These are phyloP conservation scores for Phaethon lepturus DNA, from an alignment of 2,113 vertebrate genomes.

Conservation along the genomic window DNA sequence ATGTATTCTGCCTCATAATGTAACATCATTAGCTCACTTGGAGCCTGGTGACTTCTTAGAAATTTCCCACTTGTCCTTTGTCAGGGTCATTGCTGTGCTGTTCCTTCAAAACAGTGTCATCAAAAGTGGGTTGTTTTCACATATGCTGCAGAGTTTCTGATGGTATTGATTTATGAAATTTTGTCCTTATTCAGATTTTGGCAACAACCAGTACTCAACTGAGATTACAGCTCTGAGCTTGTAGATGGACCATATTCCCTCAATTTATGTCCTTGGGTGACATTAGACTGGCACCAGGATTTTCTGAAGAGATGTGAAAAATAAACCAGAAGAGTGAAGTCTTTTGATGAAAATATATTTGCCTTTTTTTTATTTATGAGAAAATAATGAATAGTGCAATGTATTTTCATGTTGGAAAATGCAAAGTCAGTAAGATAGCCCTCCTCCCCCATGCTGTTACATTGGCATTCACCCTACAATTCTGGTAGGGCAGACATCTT, in stretches of 20 bases:
- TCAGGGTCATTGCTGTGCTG: not conserved
- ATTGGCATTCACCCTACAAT: not conserved
- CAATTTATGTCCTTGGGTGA: not conserved
- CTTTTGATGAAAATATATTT: not conserved
- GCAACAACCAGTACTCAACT: not conserved
- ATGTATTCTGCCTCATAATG: rapidly evolving
- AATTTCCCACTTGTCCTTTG: not conserved
- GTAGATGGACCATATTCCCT: not conserved
- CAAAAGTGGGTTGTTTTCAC: not conserved
- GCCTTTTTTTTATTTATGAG: not conserved
- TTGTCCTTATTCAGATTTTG: not conserved
- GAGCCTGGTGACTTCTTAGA: not conserved
- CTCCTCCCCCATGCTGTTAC: not conserved
- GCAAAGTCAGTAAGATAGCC: not conserved
- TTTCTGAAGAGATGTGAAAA: not conserved
- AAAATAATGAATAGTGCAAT: not conserved
- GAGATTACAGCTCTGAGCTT: not conserved
- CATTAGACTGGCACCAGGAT: not conserved
- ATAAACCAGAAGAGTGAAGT: not conserved
- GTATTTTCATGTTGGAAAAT: not conserved
- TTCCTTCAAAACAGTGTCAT: not conserved
- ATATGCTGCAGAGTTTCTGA: not conserved
- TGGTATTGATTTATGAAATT: not conserved
- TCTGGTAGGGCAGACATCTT: not conserved
- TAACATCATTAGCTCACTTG: not conserved